Percentiles rank a stretch among this genome's conserved stretches.
Conservation (phyloP, 1,140 invertebrate genomes). For the Drosophila suzukii region DNA sequence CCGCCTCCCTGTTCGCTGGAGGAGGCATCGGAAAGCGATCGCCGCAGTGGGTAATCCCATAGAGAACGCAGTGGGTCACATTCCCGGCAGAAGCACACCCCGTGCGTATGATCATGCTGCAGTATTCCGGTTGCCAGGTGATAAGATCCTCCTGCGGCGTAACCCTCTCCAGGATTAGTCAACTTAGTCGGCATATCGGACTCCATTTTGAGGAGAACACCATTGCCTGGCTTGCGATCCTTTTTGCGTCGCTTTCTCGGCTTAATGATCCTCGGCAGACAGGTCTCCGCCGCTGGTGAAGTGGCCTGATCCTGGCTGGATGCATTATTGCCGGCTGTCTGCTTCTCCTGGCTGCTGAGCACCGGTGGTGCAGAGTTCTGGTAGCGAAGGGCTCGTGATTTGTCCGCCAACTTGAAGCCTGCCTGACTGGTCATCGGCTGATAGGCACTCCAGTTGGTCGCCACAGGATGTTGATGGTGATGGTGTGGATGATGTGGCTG, state of each 20-base stretch:
- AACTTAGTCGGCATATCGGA: conserved; percentile 56
- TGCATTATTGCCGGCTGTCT: neutral
- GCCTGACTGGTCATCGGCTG: conserved; percentile 40
- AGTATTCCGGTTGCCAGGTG: conserved; percentile 31
- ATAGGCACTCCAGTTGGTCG: conserved; percentile 52
- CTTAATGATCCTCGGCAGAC: conserved; percentile 94
- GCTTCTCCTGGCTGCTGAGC: conserved; percentile 58
- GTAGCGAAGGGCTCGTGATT: conserved; percentile 66
- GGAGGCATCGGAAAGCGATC: conserved; percentile 78
- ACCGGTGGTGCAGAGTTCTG: conserved; percentile 70
- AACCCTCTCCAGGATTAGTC: conserved; percentile 10
- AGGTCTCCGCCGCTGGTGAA: conserved; percentile 88
- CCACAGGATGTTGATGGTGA: conserved; percentile 21
- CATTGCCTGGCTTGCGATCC: conserved; percentile 88
- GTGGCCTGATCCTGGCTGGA: conserved; percentile 32
- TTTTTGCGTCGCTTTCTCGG: conserved; percentile 95
- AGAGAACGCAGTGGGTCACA: conserved; percentile 91
- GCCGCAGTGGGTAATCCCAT: conserved; percentile 86
- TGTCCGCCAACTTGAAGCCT: conserved; percentile 56
- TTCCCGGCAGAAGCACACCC: conserved; percentile 90
- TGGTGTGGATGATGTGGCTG: conserved; percentile 15
- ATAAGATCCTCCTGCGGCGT: conserved; percentile 5
- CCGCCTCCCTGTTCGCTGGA: conserved; percentile 54
- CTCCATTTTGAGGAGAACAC: conserved; percentile 72
- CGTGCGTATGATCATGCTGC: conserved; percentile 73